Base-by-base conservation (phyloP, 2,888 invertebrate species). In the Odontomyia ornata region DNA sequence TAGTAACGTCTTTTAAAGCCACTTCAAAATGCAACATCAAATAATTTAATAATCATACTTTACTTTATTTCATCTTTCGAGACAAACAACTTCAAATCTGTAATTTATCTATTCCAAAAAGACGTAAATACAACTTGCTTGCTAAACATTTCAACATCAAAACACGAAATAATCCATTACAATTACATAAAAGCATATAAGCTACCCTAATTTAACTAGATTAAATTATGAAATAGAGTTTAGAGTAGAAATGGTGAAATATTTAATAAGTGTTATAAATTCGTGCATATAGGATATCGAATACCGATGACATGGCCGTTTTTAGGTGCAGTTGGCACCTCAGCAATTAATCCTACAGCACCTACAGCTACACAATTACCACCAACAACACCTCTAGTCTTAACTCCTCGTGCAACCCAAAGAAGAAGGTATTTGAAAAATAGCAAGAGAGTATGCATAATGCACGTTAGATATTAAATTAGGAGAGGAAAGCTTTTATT, bases 231-330 rank as follows among this genome's bases (percentile, higher is more conserved):
- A 62, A 62, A 36, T 36, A 36, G 36, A 36, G 9, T 9, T 36
- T 36, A n/a, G 43, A 30, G 47, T 25, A 65, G 47, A 27, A 47
- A 18, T 9, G 43, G 11, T 0, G 52, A 65, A 36, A 36, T 36
- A 36, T 36, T 64, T 52, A 56, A 73, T 52, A 80, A 77, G 73
- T 27, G 76, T 36, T 67, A 80, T 80, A 77, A 80, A 81, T 78
- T 84, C 36, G 64, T 67, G 77, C 69, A 77, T 78, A 36, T 89
- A 92, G 93, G 93, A 89, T 91, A 92, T 89, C 92, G 93, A 88
- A 90, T 93, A 88, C 92, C 92, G 85, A 90, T 92, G 88, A 87
- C 92, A 87, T 93, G 93, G 93, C 92, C 92, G 87, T 93, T 92
- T 91, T 89, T 93, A 88, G 89, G 89, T 80, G 86, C 87, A 79